Evolutionary conservation across 2,113 vertebrate species (phyloP), one percentile per base, ranked within the genome.

Genomic region (Amphiprion percula): DNA sequence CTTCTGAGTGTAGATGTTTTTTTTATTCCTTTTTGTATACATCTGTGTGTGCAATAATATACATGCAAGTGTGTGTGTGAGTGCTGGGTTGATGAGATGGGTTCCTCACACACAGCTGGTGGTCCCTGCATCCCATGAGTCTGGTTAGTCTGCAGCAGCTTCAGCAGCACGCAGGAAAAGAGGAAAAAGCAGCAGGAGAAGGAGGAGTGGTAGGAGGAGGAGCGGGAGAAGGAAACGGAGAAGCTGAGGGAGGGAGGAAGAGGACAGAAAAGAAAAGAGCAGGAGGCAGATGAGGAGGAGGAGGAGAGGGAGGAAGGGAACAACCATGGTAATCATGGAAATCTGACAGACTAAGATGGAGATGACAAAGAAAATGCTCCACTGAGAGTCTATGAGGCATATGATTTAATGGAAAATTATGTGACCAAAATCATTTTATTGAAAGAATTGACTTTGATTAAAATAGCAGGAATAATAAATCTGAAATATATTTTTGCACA

Each of bases 41-140:
- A 55, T 41, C 28, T 67, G 41, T 30, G 28, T 44, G 60, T 72
- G 23, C 17, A 24, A n/a, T 3, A 41, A 47, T n/a, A 30, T 70
- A 41, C 54, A 58, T 46, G 23, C 11, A 8, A 23, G 41, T 39
- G 30, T 66, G 66, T 8, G 28, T 24, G 11, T 54, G 77, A 79
- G 56, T 68, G 81, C 41, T 68, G 69, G 73, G 61, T 60, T 62
- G 61, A 79, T 89, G 79, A 80, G 67, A 87, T 78, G 81, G 60
- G 58, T 74, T 92, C 86, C 91, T 93, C 89, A 88, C 91, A 91
- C 77, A 93, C 77, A 84, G 87, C 81, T 77, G 83, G 84, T 78
- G 88, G 90, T 93, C 70, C 69, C 88, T 88, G 90, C 80, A 77
- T 80, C 80, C 84, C 74, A 61, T 81, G 55, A 90, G 87, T 83